phyloP scores from a whole-genome alignment of 2,888 invertebrate genomes.

The Xylocampa areola region DNA sequence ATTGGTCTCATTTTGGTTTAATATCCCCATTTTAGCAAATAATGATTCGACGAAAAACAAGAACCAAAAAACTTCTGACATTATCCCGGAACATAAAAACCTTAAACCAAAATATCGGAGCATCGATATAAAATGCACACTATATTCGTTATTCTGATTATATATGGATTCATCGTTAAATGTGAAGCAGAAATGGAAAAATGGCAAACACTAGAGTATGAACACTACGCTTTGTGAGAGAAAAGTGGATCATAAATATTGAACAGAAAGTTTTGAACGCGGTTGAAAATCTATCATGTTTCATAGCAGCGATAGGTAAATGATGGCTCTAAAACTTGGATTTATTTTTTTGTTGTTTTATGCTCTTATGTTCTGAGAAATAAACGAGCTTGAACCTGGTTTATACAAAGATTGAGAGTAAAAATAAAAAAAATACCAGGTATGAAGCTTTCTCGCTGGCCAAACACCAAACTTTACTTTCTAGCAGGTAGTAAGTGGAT shows the following conservation, averaged over 20 bases:
- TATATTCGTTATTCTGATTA: constrained; percentile 8
- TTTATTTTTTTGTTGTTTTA: constrained; percentile 4
- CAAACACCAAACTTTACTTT: too few species aligned
- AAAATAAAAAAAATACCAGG: background rate
- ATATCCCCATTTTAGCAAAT: too few species aligned
- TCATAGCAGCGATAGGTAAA: constrained; percentile 25
- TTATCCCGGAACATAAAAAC: background rate
- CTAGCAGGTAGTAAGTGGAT: too few species aligned
- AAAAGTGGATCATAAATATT: constrained; percentile 70
- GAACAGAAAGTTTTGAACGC: constrained; percentile 61
- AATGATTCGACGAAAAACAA: too few species aligned
- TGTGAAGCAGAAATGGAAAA: constrained; percentile 53
- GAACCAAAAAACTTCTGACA: background rate
- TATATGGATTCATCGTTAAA: constrained; percentile 35
- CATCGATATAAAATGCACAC: background rate
- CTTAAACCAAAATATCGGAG: background rate
- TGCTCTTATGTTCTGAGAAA: background rate
- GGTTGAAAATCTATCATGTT: constrained; percentile 53
- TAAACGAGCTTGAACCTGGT: background rate
- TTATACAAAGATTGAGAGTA: background rate
- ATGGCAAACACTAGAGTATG: constrained; percentile 58
- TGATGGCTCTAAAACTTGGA: constrained; percentile 14
- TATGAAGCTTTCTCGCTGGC: background rate
- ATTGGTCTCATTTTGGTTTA: too few species aligned
- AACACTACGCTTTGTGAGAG: constrained; percentile 60